A percentile compares a stretch with the other conserved stretches of the same genome.
These are phyloP conservation scores for Falco biarmicus DNA, from an alignment of 2,797 vertebrate genomes.

Conservation along the genomic window DNA sequence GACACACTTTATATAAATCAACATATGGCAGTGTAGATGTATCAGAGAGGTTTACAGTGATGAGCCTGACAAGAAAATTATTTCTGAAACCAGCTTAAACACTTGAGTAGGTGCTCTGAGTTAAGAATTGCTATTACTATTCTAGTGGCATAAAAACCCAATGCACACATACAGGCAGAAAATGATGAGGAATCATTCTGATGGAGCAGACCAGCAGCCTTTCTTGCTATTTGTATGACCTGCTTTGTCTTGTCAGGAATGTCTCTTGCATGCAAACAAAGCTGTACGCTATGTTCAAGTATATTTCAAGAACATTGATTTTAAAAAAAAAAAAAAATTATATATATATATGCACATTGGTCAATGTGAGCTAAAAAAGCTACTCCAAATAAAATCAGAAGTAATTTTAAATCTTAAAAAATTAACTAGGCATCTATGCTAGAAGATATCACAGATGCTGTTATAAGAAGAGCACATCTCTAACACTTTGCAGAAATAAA, in stretches of 20 bases:
- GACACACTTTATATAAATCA: neutral
- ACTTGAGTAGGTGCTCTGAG: neutral
- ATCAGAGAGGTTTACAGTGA: neutral
- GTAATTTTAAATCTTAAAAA: neutral
- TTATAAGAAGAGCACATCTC: neutral
- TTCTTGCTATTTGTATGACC: neutral
- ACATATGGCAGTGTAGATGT: neutral
- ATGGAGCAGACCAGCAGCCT: neutral
- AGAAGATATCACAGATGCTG: neutral
- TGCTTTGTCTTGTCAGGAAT: neutral
- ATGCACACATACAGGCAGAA: neutral
- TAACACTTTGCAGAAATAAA: neutral
- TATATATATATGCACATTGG: neutral
- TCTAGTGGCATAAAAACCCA: neutral
- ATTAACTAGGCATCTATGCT: neutral
- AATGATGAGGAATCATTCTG: neutral
- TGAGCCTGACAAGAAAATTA: slow-evolving; percentile 34
- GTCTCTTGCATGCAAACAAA: neutral
- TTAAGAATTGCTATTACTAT: slow-evolving; percentile 14
- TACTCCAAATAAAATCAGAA: neutral
- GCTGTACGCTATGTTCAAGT: neutral
- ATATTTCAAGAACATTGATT: neutral
- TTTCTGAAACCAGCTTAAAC: slow-evolving; percentile 34
- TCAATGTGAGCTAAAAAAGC: neutral
- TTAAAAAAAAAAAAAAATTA: neutral